Evolutionary conservation across 2,888 invertebrate genomes (phyloP).

Genomic region (Flabesymbios commensalis): DNA sequence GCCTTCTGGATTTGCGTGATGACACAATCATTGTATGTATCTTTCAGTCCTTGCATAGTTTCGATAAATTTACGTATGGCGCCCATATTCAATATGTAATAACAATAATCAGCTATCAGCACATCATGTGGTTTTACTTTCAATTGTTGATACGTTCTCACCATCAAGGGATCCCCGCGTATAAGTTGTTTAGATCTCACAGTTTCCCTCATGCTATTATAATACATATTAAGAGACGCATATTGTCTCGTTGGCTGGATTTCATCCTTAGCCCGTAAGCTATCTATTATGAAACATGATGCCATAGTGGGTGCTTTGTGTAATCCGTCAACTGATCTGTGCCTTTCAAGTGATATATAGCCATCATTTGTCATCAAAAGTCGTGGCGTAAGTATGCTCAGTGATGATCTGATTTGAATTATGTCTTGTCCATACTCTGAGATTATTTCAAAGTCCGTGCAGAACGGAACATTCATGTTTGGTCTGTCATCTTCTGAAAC

Average conservation of each 20-base stretch:
- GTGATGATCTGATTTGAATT: constrained; percentile 5
- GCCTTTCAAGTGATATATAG: no score
- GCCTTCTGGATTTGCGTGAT: no score
- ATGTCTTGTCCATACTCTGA: constrained; percentile 7
- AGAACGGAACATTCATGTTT: no score
- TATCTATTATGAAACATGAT: constrained; percentile 1
- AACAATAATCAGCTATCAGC: constrained; percentile 1
- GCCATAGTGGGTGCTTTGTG: neutral
- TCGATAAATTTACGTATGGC: neutral
- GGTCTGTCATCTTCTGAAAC: no score
- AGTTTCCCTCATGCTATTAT: constrained; percentile 7
- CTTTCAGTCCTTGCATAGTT: no score
- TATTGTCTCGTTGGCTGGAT: constrained; percentile 4
- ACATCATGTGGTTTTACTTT: neutral
- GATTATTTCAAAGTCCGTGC: neutral
- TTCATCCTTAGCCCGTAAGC: neutral
- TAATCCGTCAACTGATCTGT: no score
- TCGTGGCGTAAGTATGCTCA: no score
- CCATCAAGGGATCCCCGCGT: neutral
- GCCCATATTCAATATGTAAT: neutral
- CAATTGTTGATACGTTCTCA: neutral
- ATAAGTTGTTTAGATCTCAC: neutral
- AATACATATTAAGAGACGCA: constrained; percentile 1
- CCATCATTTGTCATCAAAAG: no score
- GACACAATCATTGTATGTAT: no score